Conservation (phyloP, 2,113 vertebrate genomes). For the Gambusia affinis region DNA sequence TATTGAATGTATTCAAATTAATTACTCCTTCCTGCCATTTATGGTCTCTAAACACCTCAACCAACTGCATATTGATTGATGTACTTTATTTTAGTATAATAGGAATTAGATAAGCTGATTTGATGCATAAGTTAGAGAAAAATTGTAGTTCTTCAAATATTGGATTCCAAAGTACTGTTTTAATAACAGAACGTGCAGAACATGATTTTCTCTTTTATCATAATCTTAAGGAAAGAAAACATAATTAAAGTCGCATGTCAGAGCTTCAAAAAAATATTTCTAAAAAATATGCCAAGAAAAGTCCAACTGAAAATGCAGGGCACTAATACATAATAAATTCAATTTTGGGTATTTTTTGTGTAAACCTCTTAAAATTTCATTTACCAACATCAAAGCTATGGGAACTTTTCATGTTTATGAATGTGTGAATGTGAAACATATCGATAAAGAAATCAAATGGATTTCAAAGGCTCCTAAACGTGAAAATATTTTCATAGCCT, state of each 20-base stretch:
- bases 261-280: not conserved
- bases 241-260: not conserved
- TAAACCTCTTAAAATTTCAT: not conserved
- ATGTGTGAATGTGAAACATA: not conserved
- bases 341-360: not conserved
- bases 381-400: not conserved
- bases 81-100: too few relatives aligned
- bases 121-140: too few relatives aligned
- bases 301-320: too few relatives aligned
- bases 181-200: not conserved
- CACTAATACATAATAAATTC: too few relatives aligned
- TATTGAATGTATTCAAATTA: too few relatives aligned
- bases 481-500: slow-evolving; percentile 41
- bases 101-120: too few relatives aligned
- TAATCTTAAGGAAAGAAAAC: not conserved
- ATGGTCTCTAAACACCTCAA: too few relatives aligned
- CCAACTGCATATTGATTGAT: too few relatives aligned
- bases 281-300: not conserved
- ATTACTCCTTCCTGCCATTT: too few relatives aligned
- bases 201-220: not conserved
- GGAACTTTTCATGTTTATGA: not conserved
- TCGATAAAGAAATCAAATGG: not conserved
- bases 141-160: not conserved
- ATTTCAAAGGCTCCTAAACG: not conserved
- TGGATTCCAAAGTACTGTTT: not conserved